Percentiles rank a stretch among this genome's conserved stretches.
phyloP scores from a whole-genome alignment of 2,797 vertebrate species.

The Furcifer pardalis region DNA sequence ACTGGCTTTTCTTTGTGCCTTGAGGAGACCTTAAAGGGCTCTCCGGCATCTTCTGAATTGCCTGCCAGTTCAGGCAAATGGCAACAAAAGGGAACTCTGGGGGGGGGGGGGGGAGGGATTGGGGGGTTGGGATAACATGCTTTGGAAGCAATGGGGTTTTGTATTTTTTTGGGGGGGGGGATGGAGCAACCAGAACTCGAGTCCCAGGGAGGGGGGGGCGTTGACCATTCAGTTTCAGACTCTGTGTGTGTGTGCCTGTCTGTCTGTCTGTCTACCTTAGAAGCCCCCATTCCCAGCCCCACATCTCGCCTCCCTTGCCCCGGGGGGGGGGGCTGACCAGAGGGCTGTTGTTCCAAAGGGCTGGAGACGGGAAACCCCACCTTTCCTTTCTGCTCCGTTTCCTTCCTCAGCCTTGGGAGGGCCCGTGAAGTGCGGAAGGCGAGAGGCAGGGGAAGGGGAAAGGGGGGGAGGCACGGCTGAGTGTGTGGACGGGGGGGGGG shows the following conservation, averaged over 20 bases:
- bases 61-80: too few relatives aligned
- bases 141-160: background rate
- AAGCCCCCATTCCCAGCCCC: background rate
- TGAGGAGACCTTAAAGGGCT: too few relatives aligned
- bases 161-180: background rate
- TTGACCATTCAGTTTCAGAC: too few relatives aligned
- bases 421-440: background rate
- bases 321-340: too few relatives aligned
- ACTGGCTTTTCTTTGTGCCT: too few relatives aligned
- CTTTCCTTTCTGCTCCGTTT: conserved; percentile 1
- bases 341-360: background rate
- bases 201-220: background rate
- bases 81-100: background rate
- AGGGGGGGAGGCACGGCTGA: too few relatives aligned
- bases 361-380: conserved; percentile 27
- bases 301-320: background rate
- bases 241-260: too few relatives aligned
- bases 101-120: background rate
- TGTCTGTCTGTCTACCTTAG: too few relatives aligned
- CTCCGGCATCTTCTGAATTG: too few relatives aligned
- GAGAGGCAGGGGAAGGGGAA: background rate
- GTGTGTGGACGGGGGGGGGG: background rate
- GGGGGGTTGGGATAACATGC: too few relatives aligned
- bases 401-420: conserved; percentile 31
- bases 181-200: background rate